Base-by-base conservation (phyloP, 2,797 vertebrate genomes). In the Yasuhikotakia modesta region DNA sequence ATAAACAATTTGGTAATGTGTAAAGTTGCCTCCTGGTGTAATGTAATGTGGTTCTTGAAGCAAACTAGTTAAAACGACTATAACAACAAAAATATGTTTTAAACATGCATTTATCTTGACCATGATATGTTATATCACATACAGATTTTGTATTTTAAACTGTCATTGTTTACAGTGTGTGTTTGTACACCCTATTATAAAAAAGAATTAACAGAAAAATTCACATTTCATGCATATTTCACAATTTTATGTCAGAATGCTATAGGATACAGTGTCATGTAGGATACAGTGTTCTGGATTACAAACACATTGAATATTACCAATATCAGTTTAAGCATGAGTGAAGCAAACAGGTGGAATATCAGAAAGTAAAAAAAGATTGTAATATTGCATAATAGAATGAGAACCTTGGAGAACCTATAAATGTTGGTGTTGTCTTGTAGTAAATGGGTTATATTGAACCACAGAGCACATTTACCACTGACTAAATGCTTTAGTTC, bases 401-500 rank as follows among this genome's bases (percentile, higher is more conserved):
- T 14, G 21, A 24, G 1, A 46, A 76, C 55, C 21, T 30, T 11
- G 19, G 21, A 24, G 1, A 46, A 76, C 55, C 21, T 30, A 11
- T 76, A 46, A 39, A 67, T 57, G 7, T 27, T 1, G 13, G 27
- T 61, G 55, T 52, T 24, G 55, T 39, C 19, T 52, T 70, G 61
- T 27, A 60, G n/a, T 8, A 27, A 50, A 12, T 6, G 1, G 2
- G 52, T 21, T 8, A 74, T 43, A 65, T 53, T 53, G 1, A 52
- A 67, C 32, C n/a, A 45, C 35, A 57, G 10, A 3, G 17, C 39
- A 76, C 50, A 67, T 67, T 19, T 17, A 66, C 22, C 22, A 21
- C 57, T 4, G 17, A 30, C 30, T 61, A 48, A 58, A 67, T 57
- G 73, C 17, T 57, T 57, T 27, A 21, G 30, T 8, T 66, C 32